Evolutionary conservation across 1,140 invertebrate species (phyloP).

Genomic region (Neotoxoptera formosana): DNA sequence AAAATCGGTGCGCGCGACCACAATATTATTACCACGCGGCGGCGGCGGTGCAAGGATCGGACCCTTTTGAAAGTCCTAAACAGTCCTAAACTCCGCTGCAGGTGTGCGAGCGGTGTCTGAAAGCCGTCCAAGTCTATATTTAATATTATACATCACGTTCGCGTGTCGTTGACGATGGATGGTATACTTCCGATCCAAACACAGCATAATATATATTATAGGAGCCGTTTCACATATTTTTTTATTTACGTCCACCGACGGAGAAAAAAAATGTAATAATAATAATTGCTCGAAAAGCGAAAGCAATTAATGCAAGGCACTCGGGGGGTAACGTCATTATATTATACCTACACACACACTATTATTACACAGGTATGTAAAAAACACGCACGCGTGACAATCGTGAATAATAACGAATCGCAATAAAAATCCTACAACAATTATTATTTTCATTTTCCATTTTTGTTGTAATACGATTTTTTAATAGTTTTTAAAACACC

Average conservation of each 20-base stretch:
- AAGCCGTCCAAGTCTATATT: constrained; percentile 9
- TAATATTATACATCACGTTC: background rate
- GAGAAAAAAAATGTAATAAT: background rate
- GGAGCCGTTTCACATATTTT: background rate
- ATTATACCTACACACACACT: background rate
- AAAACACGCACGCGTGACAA: background rate
- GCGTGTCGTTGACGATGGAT: background rate
- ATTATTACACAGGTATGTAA: background rate
- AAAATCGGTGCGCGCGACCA: background rate
- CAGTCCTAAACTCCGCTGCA: background rate
- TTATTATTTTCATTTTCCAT: background rate
- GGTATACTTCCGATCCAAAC: background rate
- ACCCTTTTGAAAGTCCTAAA: background rate
- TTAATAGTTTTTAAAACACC: background rate
- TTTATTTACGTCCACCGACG: background rate
- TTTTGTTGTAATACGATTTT: background rate
- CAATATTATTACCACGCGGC: background rate
- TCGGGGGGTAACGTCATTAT: background rate
- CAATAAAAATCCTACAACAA: background rate
- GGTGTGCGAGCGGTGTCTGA: background rate
- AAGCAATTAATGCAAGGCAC: background rate
- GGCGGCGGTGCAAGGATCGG: background rate
- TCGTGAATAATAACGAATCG: background rate
- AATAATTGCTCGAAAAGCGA: background rate
- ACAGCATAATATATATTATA: too few relatives aligned